A percentile compares a stretch with the other conserved stretches of the same genome.
Evolutionary conservation across 2,113 vertebrate species (phyloP).

Genomic region (Melanerpes formicivorus): DNA sequence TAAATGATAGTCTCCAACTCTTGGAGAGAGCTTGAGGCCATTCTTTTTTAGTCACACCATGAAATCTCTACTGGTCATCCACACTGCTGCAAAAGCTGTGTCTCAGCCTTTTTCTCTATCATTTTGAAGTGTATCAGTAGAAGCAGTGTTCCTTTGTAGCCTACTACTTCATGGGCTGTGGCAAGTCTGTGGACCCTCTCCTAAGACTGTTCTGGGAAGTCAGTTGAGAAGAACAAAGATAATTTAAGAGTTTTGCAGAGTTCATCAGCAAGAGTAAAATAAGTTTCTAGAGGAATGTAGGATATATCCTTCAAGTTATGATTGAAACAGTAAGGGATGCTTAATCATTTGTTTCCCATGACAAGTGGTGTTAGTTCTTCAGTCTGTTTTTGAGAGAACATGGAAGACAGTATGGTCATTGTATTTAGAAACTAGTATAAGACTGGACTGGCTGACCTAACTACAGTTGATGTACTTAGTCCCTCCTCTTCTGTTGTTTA

Average conservation of each 20-base stretch:
- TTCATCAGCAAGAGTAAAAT: background rate
- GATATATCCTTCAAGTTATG: background rate
- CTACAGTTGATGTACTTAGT: conserved; percentile 12
- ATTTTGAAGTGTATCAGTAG: background rate
- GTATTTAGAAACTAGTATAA: background rate
- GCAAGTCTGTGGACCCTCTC: background rate
- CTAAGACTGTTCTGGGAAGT: background rate
- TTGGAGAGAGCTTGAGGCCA: background rate
- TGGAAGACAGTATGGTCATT: background rate
- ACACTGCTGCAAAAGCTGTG: background rate
- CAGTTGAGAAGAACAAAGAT: background rate
- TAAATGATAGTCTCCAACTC: background rate
- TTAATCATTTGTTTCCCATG: background rate
- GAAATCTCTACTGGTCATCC: background rate
- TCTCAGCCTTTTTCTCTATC: background rate
- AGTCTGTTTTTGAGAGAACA: background rate
- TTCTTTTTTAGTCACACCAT: background rate
- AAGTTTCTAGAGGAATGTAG: background rate
- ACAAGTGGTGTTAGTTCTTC: background rate
- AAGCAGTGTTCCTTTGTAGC: background rate
- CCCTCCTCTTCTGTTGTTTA: conserved; percentile 2
- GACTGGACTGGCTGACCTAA: background rate
- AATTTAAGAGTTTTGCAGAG: background rate
- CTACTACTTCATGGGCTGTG: background rate
- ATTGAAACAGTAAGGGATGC: background rate